These are phyloP conservation scores for Menidia beryllina DNA, from an alignment of 2,113 vertebrate genomes.

Conservation along the genomic window DNA sequence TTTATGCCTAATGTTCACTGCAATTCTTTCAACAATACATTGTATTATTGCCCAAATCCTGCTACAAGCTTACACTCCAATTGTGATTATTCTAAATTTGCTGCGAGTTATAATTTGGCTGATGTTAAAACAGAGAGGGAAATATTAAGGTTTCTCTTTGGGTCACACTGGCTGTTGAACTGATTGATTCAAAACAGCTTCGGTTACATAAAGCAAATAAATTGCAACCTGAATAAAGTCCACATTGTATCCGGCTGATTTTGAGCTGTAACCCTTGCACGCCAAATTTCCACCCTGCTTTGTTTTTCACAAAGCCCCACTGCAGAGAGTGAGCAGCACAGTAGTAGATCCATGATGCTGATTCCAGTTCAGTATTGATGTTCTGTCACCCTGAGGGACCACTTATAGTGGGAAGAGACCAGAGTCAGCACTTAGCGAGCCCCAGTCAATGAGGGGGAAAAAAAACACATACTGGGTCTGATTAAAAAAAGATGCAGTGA, in stretches of 20 bases:
- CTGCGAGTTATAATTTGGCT: background rate
- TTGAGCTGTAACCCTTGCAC: background rate
- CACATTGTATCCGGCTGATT: constrained; percentile 3
- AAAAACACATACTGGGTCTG: constrained; percentile 23
- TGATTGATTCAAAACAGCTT: background rate
- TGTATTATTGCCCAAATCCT: background rate
- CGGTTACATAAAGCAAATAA: background rate
- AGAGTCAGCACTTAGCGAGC: constrained; percentile 63
- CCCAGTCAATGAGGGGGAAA: constrained; percentile 43
- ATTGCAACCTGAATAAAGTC: background rate
- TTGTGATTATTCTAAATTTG: background rate
- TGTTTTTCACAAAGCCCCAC: constrained; percentile 34
- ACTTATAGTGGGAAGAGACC: constrained; percentile 58
- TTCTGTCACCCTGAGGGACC: constrained; percentile 65
- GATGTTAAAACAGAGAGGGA: background rate
- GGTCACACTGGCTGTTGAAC: background rate
- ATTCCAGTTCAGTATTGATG: constrained; percentile 71
- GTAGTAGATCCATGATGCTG: constrained; percentile 66
- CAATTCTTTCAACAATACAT: background rate
- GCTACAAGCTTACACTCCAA: background rate
- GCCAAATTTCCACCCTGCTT: background rate
- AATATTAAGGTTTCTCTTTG: background rate
- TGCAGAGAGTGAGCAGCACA: constrained; percentile 46
- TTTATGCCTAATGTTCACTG: background rate
- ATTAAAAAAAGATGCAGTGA: background rate